Conservation (phyloP, 1,140 invertebrate genomes). For the Copidosoma floridanum region DNA sequence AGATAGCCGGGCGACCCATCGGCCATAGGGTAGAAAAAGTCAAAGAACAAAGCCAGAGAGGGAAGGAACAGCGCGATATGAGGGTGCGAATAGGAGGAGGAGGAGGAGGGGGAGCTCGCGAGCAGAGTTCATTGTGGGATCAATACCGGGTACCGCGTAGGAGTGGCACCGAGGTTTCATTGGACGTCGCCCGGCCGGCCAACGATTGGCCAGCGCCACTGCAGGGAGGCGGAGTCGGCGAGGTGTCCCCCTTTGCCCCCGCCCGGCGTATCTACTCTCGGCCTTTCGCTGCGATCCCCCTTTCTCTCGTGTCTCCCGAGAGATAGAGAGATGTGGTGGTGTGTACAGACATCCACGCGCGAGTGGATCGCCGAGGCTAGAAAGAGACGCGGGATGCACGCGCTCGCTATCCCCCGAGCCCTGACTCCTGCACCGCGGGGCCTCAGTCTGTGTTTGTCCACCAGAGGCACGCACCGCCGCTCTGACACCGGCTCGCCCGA, state of each 20-base stretch:
- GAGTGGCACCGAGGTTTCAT: slow-evolving; percentile 52
- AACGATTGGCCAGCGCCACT: slow-evolving; percentile 47
- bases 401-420: slow-evolving; percentile 38
- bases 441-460: slow-evolving; percentile 57
- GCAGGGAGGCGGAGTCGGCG: slow-evolving; percentile 48
- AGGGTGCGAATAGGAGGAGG: slow-evolving; percentile 14
- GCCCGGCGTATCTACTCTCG: neutral
- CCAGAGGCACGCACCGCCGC: slow-evolving; percentile 13
- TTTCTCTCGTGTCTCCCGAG: slow-evolving; percentile 28
- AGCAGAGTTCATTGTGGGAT: slow-evolving; percentile 55
- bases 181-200: slow-evolving; percentile 39
- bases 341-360: neutral
- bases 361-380: slow-evolving; percentile 29
- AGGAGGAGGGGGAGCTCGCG: neutral
- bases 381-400: slow-evolving; percentile 48
- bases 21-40: slow-evolving; percentile 2
- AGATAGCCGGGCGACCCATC: too few species aligned
- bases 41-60: neutral
- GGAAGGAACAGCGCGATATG: slow-evolving; percentile 19
- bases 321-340: slow-evolving; percentile 31
- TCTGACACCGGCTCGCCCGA: neutral
- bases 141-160: slow-evolving; percentile 49
- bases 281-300: neutral
- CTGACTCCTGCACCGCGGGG: slow-evolving; percentile 46
- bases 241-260: too few species aligned